A percentile compares a stretch with the other conserved stretches of the same genome.
Conservation (phyloP, 2,888 invertebrate genomes). For the Pristionchus japonicus region DNA sequence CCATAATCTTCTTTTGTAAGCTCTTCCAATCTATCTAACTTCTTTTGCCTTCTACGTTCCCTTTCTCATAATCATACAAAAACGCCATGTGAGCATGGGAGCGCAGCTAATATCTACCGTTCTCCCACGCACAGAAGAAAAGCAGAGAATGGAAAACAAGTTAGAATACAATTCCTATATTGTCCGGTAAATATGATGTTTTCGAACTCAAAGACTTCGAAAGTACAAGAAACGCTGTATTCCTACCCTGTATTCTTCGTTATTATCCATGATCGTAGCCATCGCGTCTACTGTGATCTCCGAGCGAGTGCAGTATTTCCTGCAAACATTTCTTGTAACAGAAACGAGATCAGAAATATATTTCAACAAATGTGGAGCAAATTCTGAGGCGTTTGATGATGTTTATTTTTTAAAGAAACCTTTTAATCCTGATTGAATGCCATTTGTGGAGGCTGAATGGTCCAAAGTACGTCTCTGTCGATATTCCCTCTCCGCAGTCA, state of each 20-base stretch:
- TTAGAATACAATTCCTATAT: background rate
- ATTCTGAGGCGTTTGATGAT: too few relatives aligned
- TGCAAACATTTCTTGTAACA: too few relatives aligned
- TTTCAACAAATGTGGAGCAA: too few relatives aligned
- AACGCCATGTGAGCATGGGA: background rate
- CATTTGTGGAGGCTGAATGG: conserved; percentile 59
- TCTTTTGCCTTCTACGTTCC: background rate
- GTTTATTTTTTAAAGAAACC: conserved; percentile 46
- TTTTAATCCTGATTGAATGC: conserved; percentile 58
- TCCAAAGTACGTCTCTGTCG: conserved; percentile 63
- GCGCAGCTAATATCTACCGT: background rate
- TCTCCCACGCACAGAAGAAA: background rate
- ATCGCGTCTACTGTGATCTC: conserved; percentile 18
- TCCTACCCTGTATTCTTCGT: background rate
- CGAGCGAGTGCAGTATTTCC: conserved; percentile 42
- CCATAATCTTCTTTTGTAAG: too few relatives aligned
- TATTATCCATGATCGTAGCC: conserved; percentile 15
- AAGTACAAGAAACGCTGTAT: too few relatives aligned
- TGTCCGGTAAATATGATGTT: background rate
- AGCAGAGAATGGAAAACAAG: background rate
- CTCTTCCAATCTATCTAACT: too few relatives aligned
- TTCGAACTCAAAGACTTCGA: background rate
- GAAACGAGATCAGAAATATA: too few relatives aligned
- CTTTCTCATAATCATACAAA: background rate
- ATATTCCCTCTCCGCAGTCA: conserved; percentile 65